Evolutionary conservation across 2,888 invertebrate species (phyloP), one percentile per base, ranked within the genome.

Genomic region (Cryptophagus acutangulus): DNA sequence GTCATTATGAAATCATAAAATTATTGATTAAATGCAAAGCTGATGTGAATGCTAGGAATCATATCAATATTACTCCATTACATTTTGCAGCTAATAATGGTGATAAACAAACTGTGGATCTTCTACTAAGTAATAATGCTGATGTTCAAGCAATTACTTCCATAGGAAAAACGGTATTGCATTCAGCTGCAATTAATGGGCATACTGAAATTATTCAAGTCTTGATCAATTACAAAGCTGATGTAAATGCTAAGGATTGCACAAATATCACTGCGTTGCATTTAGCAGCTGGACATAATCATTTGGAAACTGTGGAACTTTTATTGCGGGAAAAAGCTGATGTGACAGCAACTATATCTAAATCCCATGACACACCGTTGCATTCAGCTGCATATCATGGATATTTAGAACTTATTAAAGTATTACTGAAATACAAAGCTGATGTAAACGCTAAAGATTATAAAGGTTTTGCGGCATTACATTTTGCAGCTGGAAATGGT

Each of bases 341-440:
- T 20, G 9, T 20, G 5, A 20, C 5, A 6, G 20, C 20, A 6
- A 5, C 9, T 6, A 9, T 6, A 6, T 6, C 5, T 9, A 20
- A 9, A 20, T 6, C 6, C 9, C n/a, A n/a, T n/a, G 5, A 9
- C 6, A 20, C 37, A 4, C 29, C 37, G 10, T 18, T 37, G 4
- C 12, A 29, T 14, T 17, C 17, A 13, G 37, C 37, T 1, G 28
- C 37, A 9, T 8, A 12, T 3, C 10, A 29, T 14, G 37, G 30
- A 18, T 18, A 37, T 30, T 17, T 37, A n/a, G 17, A 15, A 29
- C n/a, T 29, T 30, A 30, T 17, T 2, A 28, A 29, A 87, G 15
- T 65, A 72, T 12, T 37, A 9, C 17, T 37, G 1, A 17, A 29
- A 16, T 5, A 29, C 3, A 30, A 18, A 15, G 37, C 30, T 16